Evolutionary conservation across 2,113 vertebrate species (phyloP).

Genomic region (Mesocricetus auratus): DNA sequence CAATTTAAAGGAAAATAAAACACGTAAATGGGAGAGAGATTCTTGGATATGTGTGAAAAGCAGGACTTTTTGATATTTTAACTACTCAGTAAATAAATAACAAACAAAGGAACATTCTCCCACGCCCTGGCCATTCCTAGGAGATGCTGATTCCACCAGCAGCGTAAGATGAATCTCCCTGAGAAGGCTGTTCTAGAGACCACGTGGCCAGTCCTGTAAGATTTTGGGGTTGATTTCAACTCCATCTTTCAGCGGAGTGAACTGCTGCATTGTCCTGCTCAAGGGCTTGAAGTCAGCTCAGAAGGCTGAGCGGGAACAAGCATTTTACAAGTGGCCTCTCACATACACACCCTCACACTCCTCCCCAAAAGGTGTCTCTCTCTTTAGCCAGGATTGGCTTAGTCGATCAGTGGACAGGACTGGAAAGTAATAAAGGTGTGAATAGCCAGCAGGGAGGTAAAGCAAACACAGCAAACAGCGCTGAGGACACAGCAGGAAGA

Average conservation of each 20-base stretch:
- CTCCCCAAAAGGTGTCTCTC: slow-evolving; percentile 29
- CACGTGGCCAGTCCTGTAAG: slow-evolving; percentile 96
- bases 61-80: background rate
- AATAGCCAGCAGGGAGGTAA: background rate
- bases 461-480: background rate
- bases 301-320: slow-evolving; percentile 96
- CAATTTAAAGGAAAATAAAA: slow-evolving; percentile 26
- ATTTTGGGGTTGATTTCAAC: slow-evolving; percentile 95
- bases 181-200: slow-evolving; percentile 96
- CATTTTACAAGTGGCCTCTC: slow-evolving; percentile 94
- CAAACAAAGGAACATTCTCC: background rate
- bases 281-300: slow-evolving; percentile 96
- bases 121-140: background rate
- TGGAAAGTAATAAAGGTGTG: background rate
- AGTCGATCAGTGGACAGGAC: slow-evolving; percentile 67
- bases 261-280: slow-evolving; percentile 94
- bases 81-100: background rate
- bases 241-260: slow-evolving; percentile 97
- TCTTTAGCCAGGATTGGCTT: slow-evolving; percentile 58
- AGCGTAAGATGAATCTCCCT: slow-evolving; percentile 92
- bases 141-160: background rate
- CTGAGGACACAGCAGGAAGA: background rate
- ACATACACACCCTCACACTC: background rate
- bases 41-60: background rate
- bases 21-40: background rate